These are phyloP conservation scores for Cepaea hortensis DNA, from an alignment of 2,888 invertebrate species.

Conservation along the genomic window DNA sequence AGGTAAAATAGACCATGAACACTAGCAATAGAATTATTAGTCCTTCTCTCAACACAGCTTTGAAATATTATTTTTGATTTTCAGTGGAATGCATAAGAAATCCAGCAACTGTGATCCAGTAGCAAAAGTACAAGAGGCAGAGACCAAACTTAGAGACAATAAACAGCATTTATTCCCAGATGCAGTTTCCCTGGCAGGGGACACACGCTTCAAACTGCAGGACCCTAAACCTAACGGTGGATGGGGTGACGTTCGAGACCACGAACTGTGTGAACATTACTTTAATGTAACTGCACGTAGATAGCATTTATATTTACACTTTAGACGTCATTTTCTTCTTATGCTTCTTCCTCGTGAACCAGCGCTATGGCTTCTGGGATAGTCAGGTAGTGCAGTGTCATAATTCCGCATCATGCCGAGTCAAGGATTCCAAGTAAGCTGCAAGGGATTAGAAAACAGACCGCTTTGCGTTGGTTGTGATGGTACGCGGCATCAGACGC, in stretches of 20 bases:
- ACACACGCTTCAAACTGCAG: constrained; percentile 79
- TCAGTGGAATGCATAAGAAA: constrained; percentile 94
- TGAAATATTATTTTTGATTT: constrained; percentile 49
- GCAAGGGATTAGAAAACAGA: too few species aligned
- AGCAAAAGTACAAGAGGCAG: constrained; percentile 70
- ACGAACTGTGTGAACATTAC: constrained; percentile 82
- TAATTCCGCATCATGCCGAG: too few species aligned
- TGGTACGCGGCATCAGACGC: too few species aligned
- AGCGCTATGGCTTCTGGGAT: too few species aligned
- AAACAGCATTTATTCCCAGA: constrained; percentile 77
- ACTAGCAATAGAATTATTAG: too few species aligned
- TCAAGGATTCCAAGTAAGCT: too few species aligned
- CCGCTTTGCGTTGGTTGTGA: too few species aligned
- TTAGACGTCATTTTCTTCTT: too few species aligned
- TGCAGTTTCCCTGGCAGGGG: constrained; percentile 76
- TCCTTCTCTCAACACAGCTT: too few species aligned
- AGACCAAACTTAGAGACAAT: constrained; percentile 74
- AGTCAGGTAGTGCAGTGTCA: too few species aligned
- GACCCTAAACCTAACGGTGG: constrained; percentile 86
- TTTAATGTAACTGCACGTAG: constrained; percentile 37
- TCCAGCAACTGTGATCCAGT: constrained; percentile 80
- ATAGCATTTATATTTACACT: constrained; percentile 10
- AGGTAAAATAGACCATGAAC: too few species aligned
- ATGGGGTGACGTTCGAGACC: constrained; percentile 96
- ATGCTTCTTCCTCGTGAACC: too few species aligned